phyloP scores from a whole-genome alignment of 2,888 invertebrate species.

The Mimumesa dahlbomi region DNA sequence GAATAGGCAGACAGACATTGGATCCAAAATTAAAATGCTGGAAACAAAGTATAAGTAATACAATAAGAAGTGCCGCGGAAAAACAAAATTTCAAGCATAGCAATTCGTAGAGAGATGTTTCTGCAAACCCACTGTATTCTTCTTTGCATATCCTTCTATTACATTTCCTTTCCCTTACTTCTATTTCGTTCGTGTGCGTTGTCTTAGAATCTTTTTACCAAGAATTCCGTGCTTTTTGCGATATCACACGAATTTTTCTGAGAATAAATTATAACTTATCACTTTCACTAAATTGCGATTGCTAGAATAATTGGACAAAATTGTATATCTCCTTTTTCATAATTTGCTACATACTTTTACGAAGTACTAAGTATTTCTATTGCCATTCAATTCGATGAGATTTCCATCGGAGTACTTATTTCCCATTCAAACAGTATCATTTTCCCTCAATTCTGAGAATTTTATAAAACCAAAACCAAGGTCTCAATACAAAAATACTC shows the following conservation, averaged over 20 bases:
- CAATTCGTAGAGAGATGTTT: conserved; percentile 20
- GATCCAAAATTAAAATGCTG: conserved; percentile 5
- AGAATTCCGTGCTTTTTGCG: neutral
- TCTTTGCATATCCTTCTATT: conserved; percentile 15
- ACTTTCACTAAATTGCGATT: no score
- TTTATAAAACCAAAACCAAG: no score
- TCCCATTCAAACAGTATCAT: no score
- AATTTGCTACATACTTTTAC: no score
- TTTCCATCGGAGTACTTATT: no score
- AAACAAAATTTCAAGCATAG: conserved; percentile 16
- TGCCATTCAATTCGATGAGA: no score
- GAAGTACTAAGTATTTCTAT: no score
- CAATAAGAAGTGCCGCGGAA: conserved; percentile 21
- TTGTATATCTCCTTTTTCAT: no score
- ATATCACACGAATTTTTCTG: neutral
- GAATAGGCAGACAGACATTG: neutral
- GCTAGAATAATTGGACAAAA: no score
- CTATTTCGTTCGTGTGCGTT: neutral
- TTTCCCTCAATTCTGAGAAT: no score
- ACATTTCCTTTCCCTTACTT: conserved; percentile 2
- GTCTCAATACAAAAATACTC: no score
- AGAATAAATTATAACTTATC: no score
- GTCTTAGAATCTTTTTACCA: neutral
- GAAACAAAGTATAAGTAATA: conserved; percentile 12
- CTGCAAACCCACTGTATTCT: conserved; percentile 23